phyloP scores from a whole-genome alignment of 2,797 vertebrate species.

The Melanotaenia parkinsoni region DNA sequence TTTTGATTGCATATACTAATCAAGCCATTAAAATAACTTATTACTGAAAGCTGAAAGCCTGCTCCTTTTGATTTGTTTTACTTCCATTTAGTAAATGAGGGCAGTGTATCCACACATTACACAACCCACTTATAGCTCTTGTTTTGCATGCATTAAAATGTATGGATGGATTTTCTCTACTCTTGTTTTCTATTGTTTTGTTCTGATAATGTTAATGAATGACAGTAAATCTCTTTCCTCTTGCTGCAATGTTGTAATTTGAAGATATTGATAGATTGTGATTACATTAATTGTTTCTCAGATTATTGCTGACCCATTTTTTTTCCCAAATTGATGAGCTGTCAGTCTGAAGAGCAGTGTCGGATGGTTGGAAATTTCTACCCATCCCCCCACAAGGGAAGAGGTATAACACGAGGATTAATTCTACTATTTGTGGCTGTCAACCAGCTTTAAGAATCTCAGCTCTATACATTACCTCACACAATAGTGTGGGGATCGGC shows the following conservation, averaged over 20 bases:
- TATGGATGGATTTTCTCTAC: constrained; percentile 27
- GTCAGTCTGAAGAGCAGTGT: constrained; percentile 25
- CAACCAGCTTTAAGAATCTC: not conserved
- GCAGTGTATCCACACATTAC: constrained; percentile 30
- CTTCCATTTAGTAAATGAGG: constrained; percentile 40
- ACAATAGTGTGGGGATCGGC: no score
- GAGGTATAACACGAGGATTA: not conserved
- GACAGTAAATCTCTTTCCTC: constrained; percentile 14
- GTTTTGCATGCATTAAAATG: constrained; percentile 27
- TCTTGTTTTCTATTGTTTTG: constrained; percentile 23
- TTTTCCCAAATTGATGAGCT: constrained; percentile 36
- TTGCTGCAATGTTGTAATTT: constrained; percentile 37
- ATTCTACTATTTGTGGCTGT: constrained; percentile 14
- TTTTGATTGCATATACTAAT: constrained; percentile 4
- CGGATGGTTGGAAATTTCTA: constrained; percentile 17
- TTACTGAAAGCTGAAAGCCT: constrained; percentile 8
- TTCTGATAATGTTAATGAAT: constrained; percentile 38
- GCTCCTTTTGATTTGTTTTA: constrained; percentile 17
- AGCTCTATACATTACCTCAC: not conserved
- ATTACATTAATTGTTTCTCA: constrained; percentile 40
- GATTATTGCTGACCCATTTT: constrained; percentile 49
- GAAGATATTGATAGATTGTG: constrained; percentile 28
- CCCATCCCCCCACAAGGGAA: not conserved
- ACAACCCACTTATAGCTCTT: constrained; percentile 52
- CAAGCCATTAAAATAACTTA: constrained; percentile 5